A percentile compares a stretch with the other conserved stretches of the same genome.
Evolutionary conservation across 2,888 invertebrate species (phyloP).

Genomic region (Volucella inanis): DNA sequence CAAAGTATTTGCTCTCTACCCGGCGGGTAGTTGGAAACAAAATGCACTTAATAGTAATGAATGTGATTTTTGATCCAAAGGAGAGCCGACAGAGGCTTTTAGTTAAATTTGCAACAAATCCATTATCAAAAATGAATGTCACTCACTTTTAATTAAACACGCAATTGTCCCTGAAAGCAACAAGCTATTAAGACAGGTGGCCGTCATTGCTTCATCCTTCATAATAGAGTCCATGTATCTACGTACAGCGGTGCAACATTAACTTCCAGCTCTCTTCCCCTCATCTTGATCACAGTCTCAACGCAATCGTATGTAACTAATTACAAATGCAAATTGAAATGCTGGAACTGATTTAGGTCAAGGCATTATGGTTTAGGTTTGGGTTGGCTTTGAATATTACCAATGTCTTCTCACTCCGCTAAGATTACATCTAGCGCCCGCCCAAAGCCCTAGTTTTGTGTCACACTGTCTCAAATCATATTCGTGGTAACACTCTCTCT

Average conservation of each 20-base stretch:
- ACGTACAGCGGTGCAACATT: background rate
- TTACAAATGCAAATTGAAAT: slow-evolving; percentile 65
- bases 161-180: slow-evolving; percentile 14
- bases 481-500: slow-evolving; percentile 7
- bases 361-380: slow-evolving; percentile 46
- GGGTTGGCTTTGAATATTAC: slow-evolving; percentile 37
- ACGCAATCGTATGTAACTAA: slow-evolving; percentile 31
- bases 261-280: background rate
- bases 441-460: background rate
- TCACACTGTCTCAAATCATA: slow-evolving; percentile 27
- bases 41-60: too few relatives aligned
- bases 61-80: background rate
- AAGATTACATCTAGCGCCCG: background rate
- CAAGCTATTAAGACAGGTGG: slow-evolving; percentile 19
- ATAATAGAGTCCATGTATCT: background rate
- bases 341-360: slow-evolving; percentile 58
- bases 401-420: slow-evolving; percentile 14
- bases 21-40: too few relatives aligned
- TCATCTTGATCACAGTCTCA: background rate
- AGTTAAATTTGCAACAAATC: slow-evolving; percentile 4
- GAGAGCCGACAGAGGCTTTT: background rate
- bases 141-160: slow-evolving; percentile 28
- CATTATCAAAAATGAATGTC: slow-evolving; percentile 33
- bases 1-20: too few relatives aligned
- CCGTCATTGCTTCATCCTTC: background rate